These are phyloP conservation scores for Schizopygopsis pylzovi DNA, from an alignment of 2,797 vertebrate species.

Conservation along the genomic window DNA sequence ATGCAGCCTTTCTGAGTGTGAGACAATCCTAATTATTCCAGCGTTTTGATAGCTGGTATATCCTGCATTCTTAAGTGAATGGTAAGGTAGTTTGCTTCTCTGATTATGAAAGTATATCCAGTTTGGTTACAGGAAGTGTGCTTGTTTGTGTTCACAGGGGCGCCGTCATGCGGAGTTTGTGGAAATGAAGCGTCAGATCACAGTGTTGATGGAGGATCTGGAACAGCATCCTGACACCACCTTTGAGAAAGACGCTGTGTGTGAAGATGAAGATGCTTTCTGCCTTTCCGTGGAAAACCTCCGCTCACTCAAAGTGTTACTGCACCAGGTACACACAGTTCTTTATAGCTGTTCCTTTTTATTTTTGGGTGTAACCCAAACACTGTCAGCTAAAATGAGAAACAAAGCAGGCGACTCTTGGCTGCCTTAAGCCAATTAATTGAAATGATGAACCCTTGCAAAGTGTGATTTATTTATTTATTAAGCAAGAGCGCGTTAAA, in stretches of 20 bases:
- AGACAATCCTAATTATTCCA: not conserved
- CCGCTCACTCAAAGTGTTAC: slow-evolving; percentile 80
- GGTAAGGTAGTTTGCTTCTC: not conserved
- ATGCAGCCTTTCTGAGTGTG: not conserved
- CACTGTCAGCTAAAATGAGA: not conserved
- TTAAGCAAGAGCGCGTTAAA: not conserved
- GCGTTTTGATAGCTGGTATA: not conserved
- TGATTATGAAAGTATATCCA: not conserved
- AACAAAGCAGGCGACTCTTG: not conserved
- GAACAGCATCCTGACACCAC: slow-evolving; percentile 87
- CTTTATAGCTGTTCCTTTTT: not conserved
- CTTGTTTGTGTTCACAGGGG: slow-evolving; percentile 73
- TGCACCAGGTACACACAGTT: slow-evolving; percentile 80
- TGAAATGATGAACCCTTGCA: not conserved
- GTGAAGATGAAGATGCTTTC: slow-evolving; percentile 88
- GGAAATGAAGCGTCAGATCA: slow-evolving; percentile 81
- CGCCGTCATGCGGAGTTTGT: slow-evolving; percentile 83
- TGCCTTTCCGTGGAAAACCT: slow-evolving; percentile 90
- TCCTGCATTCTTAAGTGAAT: not conserved
- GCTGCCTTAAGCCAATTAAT: not conserved
- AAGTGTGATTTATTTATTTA: not conserved
- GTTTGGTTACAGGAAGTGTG: not conserved
- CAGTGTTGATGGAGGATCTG: slow-evolving; percentile 87
- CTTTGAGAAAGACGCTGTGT: slow-evolving; percentile 90
- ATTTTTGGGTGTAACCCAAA: not conserved